phyloP scores from a whole-genome alignment of 2,113 vertebrate species.

The Pungitius pungitius region DNA sequence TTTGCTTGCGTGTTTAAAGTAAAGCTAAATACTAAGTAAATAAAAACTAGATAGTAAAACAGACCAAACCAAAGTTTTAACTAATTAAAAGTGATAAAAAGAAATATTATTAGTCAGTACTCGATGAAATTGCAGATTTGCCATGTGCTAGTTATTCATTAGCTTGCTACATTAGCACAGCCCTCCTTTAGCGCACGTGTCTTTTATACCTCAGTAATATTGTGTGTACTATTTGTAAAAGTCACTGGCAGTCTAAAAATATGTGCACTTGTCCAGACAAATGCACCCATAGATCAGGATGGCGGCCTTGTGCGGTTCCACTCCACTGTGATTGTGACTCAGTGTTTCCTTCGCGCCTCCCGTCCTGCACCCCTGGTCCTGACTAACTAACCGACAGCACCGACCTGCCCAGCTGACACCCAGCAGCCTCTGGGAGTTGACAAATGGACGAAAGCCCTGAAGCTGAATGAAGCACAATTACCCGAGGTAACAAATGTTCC shows the following conservation, averaged over 20 bases:
- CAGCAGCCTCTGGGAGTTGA: conserved; percentile 68
- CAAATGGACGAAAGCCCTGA: conserved; percentile 74
- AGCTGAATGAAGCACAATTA: conserved; percentile 82
- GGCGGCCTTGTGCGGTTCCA: not conserved
- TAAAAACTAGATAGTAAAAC: not conserved
- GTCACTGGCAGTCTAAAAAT: not conserved
- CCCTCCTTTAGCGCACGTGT: not conserved
- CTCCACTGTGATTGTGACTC: not conserved
- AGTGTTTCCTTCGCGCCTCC: conserved; percentile 32
- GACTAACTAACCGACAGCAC: conserved; percentile 33
- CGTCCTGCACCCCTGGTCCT: conserved; percentile 30
- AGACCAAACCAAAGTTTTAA: not conserved
- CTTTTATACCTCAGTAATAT: not conserved
- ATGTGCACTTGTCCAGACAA: not conserved
- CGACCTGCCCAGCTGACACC: conserved; percentile 57
- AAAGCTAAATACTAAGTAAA: not conserved
- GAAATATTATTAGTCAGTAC: not conserved
- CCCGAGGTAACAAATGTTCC: conserved; percentile 79
- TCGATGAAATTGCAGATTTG: not conserved
- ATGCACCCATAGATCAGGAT: not conserved
- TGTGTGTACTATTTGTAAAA: not conserved
- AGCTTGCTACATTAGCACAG: not conserved
- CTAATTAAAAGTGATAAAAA: not conserved
- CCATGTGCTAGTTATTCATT: not conserved
- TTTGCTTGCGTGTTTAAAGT: no score